Evolutionary conservation across 2,797 vertebrate species (phyloP).

Genomic region (Menidia menidia): DNA sequence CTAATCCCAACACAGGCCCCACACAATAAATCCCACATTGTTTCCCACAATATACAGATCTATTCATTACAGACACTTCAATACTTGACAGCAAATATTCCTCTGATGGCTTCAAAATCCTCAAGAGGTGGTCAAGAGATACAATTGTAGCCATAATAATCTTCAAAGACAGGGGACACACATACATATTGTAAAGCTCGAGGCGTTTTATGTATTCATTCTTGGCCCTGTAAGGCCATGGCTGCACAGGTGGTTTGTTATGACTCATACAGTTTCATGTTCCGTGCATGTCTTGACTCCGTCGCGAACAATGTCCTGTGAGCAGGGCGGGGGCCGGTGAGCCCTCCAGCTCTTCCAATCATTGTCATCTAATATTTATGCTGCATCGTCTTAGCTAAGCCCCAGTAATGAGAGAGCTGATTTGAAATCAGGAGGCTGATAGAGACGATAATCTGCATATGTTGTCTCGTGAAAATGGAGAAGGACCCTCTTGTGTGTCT

Average conservation of each 20-base stretch:
- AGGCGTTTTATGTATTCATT: slow-evolving; percentile 15
- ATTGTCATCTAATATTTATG: slow-evolving; percentile 85
- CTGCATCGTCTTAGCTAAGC: slow-evolving; percentile 76
- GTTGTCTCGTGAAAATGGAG: slow-evolving; percentile 65
- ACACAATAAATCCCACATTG: not conserved
- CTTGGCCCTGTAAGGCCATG: slow-evolving; percentile 5
- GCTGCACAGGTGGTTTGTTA: slow-evolving; percentile 41
- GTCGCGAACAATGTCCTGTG: slow-evolving; percentile 49
- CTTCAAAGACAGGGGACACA: not conserved
- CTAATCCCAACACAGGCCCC: not conserved
- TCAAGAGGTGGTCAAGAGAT: not conserved
- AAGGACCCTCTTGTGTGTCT: slow-evolving; percentile 59
- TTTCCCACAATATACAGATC: not conserved
- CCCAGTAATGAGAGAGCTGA: slow-evolving; percentile 78
- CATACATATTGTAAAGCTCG: not conserved
- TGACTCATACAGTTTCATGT: slow-evolving; percentile 59
- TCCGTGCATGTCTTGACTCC: slow-evolving; percentile 49
- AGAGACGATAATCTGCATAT: slow-evolving; percentile 71
- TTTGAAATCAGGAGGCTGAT: slow-evolving; percentile 76
- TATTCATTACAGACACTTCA: not conserved
- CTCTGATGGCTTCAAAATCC: not conserved
- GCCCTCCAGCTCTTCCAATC: slow-evolving; percentile 74
- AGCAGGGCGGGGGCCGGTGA: slow-evolving; percentile 50
- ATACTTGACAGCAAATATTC: not conserved
- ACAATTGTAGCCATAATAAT: not conserved